These are phyloP conservation scores for Nomada flava DNA, from an alignment of 2,888 invertebrate species.

Conservation along the genomic window DNA sequence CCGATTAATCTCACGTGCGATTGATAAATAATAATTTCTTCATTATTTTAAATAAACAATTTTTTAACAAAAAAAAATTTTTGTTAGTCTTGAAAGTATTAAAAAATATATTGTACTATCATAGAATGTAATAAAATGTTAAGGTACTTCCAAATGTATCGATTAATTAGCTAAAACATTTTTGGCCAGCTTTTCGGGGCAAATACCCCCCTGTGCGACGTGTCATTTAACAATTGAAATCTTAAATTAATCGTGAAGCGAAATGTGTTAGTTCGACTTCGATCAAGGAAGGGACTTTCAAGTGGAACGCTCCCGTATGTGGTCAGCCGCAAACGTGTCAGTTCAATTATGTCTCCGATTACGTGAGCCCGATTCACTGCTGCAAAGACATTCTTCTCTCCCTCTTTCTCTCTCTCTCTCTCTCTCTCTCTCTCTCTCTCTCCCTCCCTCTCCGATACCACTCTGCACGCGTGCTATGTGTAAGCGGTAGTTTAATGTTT, in stretches of 20 bases:
- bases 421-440: neutral
- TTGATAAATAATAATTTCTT: too few species aligned
- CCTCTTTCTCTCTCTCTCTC: too few species aligned
- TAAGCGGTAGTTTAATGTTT: slow-evolving; percentile 38
- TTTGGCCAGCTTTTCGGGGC: too few species aligned
- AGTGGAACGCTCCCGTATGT: slow-evolving; percentile 15
- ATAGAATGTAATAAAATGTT: too few species aligned
- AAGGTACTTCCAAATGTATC: too few species aligned
- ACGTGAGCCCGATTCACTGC: slow-evolving; percentile 17
- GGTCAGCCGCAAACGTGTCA: slow-evolving; percentile 29
- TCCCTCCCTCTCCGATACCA: slow-evolving; percentile 19
- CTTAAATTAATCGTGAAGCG: neutral
- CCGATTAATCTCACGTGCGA: too few species aligned
- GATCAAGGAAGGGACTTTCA: slow-evolving; percentile 6
- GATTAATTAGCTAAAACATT: too few species aligned
- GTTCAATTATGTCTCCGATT: slow-evolving; percentile 42
- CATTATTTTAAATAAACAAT: too few species aligned
- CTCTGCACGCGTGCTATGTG: slow-evolving; percentile 5
- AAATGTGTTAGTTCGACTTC: neutral
- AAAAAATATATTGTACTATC: too few species aligned
- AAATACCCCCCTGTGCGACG: too few species aligned
- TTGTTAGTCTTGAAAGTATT: too few species aligned
- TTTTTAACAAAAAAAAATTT: too few species aligned
- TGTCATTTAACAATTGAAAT: neutral
- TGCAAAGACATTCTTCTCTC: slow-evolving; percentile 44